Evolutionary conservation across 2,888 invertebrate genomes (phyloP).

Genomic region (Cantharis flavilabris): DNA sequence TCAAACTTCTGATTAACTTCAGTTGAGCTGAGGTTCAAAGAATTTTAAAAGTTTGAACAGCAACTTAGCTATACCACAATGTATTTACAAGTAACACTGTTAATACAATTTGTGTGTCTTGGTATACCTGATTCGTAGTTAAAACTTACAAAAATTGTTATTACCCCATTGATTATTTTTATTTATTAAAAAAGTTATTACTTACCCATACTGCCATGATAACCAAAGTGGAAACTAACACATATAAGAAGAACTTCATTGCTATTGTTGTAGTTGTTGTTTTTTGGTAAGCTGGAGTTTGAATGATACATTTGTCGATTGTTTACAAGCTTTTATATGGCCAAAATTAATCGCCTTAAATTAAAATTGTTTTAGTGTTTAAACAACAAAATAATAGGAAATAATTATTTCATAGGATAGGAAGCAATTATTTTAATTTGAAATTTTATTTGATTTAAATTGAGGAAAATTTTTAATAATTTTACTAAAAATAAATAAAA

Average conservation of each 20-base stretch:
- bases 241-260: background rate
- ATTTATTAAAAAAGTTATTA: background rate
- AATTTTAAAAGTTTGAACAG: too few species aligned
- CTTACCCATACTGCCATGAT: background rate
- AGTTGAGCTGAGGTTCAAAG: too few species aligned
- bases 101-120: too few species aligned
- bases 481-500: background rate
- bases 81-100: too few species aligned
- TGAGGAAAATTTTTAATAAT: background rate
- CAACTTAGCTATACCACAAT: too few species aligned
- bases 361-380: background rate
- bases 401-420: background rate
- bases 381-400: background rate
- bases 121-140: too few species aligned
- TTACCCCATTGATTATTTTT: background rate
- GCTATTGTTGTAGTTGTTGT: background rate
- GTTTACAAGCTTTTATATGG: background rate
- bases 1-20: too few species aligned
- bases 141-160: too few species aligned
- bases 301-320: background rate
- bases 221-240: background rate
- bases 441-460: background rate
- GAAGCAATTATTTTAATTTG: background rate
- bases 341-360: background rate
- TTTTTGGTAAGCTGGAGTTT: background rate